Base-by-base conservation (phyloP, 2,797 vertebrate species). In the Myotis myotis region DNA sequence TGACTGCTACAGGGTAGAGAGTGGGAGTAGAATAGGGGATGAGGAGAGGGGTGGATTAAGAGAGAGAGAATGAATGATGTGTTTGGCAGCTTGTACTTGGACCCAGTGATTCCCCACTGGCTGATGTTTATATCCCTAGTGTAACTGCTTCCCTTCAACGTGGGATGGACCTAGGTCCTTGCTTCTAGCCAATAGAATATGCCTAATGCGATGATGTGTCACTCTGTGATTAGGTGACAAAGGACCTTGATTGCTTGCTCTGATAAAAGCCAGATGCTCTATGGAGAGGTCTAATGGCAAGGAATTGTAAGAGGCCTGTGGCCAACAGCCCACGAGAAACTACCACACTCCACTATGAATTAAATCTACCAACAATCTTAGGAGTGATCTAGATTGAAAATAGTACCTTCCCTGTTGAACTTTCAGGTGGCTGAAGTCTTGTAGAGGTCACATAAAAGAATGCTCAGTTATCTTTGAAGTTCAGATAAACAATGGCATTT, bases 61-160 rank as follows among this genome's bases (percentile, higher is more conserved):
- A 51, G 19, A 51, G 19, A 89, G 51, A 53, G 0, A 62, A 53
- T 70, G 8, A 55, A 33, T 33, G 33, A 13, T 25, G 57, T 16
- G 1, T 0, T 22, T 38, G 19, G 30, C 22, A 68, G 23, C 19
- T 23, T 53, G 41, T 38, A 19, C 15, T 3, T 38, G 47, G 28
- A 19, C 36, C 75, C 23, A 51, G 7, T 36, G 51, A 44, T 30
- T 33, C 33, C 13, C 28, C 20, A 15, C 2, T n/a, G 33, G 20
- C n/a, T 57, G 12, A 10, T 44, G 0, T 22, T 55, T 57, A 22
- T 57, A 22, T 87, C 5, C 4, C 1, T 2, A 0, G 0, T 55
- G 13, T 30, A 36, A 38, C 23, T 1, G 11, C 11, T 33, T 22
- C 22, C 11, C 55, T n/a, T 15, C 2, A 23, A 1, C 47, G 25